Percentiles rank a stretch among this genome's conserved stretches.
Evolutionary conservation across 2,888 invertebrate species (phyloP).

Genomic region (Cryptus viduatorius): DNA sequence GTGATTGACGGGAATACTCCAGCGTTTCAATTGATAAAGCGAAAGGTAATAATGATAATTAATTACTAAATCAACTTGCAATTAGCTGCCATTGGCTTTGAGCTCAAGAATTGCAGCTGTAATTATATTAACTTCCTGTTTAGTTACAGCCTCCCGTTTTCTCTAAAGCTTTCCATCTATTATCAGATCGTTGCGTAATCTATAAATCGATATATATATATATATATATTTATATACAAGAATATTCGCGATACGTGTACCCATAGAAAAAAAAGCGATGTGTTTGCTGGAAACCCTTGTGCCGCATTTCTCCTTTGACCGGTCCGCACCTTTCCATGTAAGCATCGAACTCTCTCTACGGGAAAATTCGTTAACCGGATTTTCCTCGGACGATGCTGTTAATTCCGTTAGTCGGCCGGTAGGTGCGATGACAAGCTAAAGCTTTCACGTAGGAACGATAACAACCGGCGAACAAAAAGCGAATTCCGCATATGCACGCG

Average conservation of each 20-base stretch:
- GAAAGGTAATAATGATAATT: neutral
- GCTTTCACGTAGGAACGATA: neutral
- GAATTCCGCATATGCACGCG: neutral
- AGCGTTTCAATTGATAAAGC: neutral
- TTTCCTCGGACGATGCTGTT: constrained; percentile 43
- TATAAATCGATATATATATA: neutral
- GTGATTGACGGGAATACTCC: neutral
- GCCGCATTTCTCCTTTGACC: neutral
- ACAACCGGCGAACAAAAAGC: neutral
- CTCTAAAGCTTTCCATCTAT: neutral
- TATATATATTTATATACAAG: neutral
- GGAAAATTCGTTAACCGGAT: constrained; percentile 40
- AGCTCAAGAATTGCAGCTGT: neutral
- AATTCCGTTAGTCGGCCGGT: constrained; percentile 40
- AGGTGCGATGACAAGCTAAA: neutral
- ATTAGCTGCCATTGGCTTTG: constrained; percentile 15
- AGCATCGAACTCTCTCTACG: constrained; percentile 5
- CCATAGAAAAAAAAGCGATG: neutral
- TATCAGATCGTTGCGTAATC: neutral
- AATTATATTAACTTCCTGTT: neutral
- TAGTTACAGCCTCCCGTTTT: too few species aligned
- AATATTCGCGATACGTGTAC: neutral
- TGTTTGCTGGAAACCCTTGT: neutral
- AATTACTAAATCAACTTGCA: neutral
- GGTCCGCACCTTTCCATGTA: neutral